Percentiles rank a stretch among this genome's conserved stretches.
These are phyloP conservation scores for Notothenia rossii DNA, from an alignment of 2,113 vertebrate genomes.

Conservation along the genomic window DNA sequence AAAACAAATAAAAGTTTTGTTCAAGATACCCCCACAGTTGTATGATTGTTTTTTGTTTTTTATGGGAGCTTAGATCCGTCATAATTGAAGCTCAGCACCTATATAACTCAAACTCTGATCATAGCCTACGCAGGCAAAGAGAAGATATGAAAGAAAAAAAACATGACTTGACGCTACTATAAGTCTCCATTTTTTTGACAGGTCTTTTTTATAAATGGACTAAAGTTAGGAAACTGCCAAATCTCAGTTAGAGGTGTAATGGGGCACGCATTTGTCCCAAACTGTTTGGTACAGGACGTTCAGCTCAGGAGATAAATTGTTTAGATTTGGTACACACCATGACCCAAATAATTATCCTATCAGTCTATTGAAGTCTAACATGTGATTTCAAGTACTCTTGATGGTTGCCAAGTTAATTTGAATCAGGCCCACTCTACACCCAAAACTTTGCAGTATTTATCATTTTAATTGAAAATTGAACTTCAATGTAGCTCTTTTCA, in stretches of 20 bases:
- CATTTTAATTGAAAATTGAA: constrained; percentile 7
- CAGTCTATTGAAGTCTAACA: neutral
- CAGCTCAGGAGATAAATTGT: neutral
- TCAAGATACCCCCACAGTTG: no score
- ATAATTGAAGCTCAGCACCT: no score
- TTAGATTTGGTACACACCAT: neutral
- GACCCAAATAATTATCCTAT: neutral
- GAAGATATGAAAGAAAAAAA: neutral
- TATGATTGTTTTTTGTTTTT: no score
- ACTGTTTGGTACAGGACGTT: neutral
- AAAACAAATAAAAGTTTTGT: no score
- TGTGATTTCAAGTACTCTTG: neutral
- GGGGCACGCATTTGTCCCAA: neutral
- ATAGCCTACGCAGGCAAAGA: neutral
- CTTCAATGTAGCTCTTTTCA: no score
- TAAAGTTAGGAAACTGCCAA: neutral
- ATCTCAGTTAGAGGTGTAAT: neutral
- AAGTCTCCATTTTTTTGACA: neutral
- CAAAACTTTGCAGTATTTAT: constrained; percentile 10
- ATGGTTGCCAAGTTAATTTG: neutral
- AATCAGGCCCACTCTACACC: neutral
- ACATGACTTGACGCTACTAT: neutral
- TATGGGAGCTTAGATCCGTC: no score
- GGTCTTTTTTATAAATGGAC: neutral
- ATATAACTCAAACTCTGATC: neutral